phyloP scores from a whole-genome alignment of 2,888 invertebrate genomes.

The Elysia crispata region DNA sequence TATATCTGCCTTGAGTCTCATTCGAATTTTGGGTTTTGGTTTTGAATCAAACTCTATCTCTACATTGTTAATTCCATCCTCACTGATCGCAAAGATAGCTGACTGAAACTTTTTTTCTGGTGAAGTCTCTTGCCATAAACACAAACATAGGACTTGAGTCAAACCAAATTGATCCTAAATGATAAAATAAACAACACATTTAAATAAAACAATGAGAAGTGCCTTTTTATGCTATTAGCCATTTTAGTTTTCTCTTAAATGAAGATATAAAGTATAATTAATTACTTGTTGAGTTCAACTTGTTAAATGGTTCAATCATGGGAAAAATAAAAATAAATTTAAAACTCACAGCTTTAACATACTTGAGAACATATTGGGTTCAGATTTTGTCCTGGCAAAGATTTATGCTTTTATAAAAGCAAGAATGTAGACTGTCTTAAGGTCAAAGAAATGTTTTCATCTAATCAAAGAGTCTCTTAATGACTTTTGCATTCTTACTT shows the following conservation, averaged over 20 bases:
- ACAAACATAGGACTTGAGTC: slow-evolving; percentile 32
- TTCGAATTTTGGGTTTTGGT: not conserved
- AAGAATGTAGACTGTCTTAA: no score
- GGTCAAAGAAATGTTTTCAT: no score
- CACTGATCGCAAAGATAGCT: slow-evolving; percentile 10
- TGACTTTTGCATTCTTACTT: no score
- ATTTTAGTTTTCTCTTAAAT: not conserved
- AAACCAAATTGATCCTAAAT: slow-evolving; percentile 36
- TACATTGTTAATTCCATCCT: slow-evolving; percentile 20
- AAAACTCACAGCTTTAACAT: no score
- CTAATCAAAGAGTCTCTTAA: no score
- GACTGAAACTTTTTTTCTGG: slow-evolving; percentile 6
- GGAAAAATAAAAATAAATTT: no score
- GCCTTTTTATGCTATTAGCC: no score
- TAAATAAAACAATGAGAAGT: not conserved
- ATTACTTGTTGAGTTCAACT: no score
- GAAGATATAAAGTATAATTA: not conserved
- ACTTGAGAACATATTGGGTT: no score
- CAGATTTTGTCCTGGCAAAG: no score
- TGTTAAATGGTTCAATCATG: no score
- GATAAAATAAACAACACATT: not conserved
- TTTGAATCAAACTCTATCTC: not conserved
- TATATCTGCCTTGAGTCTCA: slow-evolving; percentile 40
- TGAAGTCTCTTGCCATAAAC: slow-evolving; percentile 4
- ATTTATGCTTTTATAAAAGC: no score